These are phyloP conservation scores for Fregetta grallaria DNA, from an alignment of 2,113 vertebrate genomes.

Conservation along the genomic window DNA sequence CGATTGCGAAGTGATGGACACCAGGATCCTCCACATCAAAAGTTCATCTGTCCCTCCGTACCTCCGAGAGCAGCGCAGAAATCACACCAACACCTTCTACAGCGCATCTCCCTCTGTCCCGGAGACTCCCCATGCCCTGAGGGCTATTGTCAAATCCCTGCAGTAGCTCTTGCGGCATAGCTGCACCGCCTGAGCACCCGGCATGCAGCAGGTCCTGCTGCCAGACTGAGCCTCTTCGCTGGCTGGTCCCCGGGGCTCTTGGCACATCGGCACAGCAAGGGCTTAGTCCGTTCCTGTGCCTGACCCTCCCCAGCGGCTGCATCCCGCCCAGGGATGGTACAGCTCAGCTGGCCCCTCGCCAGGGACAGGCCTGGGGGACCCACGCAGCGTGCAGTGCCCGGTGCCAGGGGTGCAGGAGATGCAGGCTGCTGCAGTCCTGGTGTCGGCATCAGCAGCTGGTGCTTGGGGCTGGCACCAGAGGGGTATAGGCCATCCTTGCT, in stretches of 20 bases:
- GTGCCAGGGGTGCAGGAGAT: neutral
- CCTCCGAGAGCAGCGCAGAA: conserved; percentile 81
- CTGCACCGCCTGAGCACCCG: neutral
- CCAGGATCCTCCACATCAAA: conserved; percentile 92
- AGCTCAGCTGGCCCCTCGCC: neutral
- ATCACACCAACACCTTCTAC: conserved; percentile 81
- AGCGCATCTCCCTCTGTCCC: conserved; percentile 69
- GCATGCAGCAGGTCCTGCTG: neutral
- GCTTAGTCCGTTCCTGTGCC: neutral
- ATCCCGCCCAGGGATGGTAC: neutral
- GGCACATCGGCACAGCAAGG: neutral
- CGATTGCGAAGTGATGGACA: conserved; percentile 95
- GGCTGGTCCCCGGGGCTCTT: neutral
- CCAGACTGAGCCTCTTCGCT: neutral
- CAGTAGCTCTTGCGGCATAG: conserved; percentile 24
- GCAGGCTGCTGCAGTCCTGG: neutral
- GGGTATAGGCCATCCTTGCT: rapidly evolving
- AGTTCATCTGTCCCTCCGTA: conserved; percentile 87
- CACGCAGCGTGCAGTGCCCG: rapidly evolving
- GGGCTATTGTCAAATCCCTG: conserved; percentile 82
- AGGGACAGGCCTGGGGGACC: neutral
- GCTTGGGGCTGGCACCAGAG: too few relatives aligned
- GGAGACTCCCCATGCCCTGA: conserved; percentile 75
- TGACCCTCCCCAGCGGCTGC: rapidly evolving
- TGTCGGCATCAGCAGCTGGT: neutral